Conservation (phyloP, 2,113 vertebrate species). For the Columbina picui region DNA sequence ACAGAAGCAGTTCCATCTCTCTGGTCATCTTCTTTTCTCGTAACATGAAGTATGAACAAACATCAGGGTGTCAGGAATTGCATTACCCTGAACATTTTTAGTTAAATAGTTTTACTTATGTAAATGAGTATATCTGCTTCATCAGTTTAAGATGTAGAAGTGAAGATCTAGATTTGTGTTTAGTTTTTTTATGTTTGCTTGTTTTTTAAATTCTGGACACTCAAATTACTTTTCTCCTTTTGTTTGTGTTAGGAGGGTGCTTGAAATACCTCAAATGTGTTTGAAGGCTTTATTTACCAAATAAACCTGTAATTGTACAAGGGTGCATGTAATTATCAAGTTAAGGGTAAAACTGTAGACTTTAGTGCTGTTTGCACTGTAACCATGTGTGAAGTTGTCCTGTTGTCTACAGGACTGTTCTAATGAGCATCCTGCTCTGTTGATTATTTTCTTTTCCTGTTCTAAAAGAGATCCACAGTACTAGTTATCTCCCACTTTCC, state of each 20-base stretch:
- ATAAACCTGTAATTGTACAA: not conserved
- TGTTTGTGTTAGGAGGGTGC: not conserved
- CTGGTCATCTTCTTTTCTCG: not conserved
- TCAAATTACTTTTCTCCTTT: not conserved
- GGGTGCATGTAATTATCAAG: not conserved
- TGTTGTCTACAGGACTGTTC: not conserved
- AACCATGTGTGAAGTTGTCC: not conserved
- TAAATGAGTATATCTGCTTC: not conserved
- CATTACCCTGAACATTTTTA: not conserved
- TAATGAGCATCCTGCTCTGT: not conserved
- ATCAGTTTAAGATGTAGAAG: not conserved
- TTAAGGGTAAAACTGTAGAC: not conserved
- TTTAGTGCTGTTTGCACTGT: fast-evolving
- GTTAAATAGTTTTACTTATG: not conserved
- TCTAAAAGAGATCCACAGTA: not conserved
- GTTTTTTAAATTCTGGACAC: not conserved
- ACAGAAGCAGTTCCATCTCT: not conserved
- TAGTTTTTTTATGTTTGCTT: not conserved
- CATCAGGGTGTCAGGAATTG: not conserved
- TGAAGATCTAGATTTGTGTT: not conserved
- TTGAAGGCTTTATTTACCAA: not conserved
- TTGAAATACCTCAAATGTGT: not conserved
- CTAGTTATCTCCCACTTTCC: not conserved
- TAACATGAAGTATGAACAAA: not conserved
- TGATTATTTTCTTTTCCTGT: not conserved